Conservation (phyloP, 2,113 vertebrate species). For the Dicaeum eximium region DNA sequence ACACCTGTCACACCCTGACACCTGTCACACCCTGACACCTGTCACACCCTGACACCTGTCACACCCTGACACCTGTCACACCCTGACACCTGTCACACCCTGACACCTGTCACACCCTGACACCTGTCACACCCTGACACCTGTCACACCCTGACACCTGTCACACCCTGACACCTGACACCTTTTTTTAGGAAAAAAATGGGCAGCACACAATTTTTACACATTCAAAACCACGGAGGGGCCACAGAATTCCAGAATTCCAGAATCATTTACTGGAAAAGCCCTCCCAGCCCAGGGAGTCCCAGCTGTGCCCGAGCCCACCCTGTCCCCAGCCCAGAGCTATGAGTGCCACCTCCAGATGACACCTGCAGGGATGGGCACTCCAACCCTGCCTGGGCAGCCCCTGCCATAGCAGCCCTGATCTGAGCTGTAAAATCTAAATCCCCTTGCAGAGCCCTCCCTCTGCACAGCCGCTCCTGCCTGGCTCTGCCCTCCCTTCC, state of each 20-base stretch:
- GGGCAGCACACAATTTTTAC: neutral
- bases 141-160: too few relatives aligned
- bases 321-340: neutral
- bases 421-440: accelerated
- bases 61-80: neutral
- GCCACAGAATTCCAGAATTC: neutral
- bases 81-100: neutral
- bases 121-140: too few relatives aligned
- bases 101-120: too few relatives aligned
- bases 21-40: too few relatives aligned
- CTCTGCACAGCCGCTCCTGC: neutral
- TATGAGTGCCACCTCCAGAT: neutral
- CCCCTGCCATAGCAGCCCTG: accelerated
- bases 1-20: too few relatives aligned
- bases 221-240: accelerated
- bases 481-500: neutral
- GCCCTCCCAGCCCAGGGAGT: accelerated
- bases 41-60: neutral
- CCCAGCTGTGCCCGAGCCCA: neutral
- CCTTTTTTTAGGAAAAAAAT: neutral
- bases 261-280: accelerated
- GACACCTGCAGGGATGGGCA: neutral
- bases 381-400: neutral
- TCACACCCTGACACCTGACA: too few relatives aligned
- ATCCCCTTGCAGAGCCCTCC: neutral